Evolutionary conservation across 2,797 vertebrate species (phyloP).

Genomic region (Limosa lapponica): DNA sequence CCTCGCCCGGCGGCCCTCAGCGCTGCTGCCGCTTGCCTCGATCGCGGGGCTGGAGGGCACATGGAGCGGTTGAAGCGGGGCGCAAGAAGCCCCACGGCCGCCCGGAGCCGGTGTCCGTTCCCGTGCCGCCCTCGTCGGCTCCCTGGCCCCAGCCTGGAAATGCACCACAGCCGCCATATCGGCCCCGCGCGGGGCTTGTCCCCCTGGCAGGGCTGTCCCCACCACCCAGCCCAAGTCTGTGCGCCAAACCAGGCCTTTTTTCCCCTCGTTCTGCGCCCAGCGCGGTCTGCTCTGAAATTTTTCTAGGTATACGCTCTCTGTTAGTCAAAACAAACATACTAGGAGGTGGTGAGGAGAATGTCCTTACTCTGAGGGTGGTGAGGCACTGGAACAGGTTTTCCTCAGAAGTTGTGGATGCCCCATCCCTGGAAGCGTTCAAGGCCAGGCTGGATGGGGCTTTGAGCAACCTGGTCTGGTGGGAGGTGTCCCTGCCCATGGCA

Average conservation of each 20-base stretch:
- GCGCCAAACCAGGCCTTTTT: rapidly evolving
- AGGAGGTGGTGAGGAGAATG: neutral
- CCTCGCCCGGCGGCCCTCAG: rapidly evolving
- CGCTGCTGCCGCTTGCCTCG: rapidly evolving
- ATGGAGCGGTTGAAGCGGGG: neutral
- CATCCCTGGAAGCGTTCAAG: neutral
- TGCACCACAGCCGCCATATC: neutral
- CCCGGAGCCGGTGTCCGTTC: rapidly evolving
- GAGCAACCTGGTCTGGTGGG: neutral
- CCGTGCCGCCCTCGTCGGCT: rapidly evolving
- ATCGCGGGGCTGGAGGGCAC: too few species aligned
- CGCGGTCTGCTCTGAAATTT: neutral
- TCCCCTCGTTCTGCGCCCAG: rapidly evolving
- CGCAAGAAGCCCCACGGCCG: rapidly evolving
- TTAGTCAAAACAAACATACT: neutral
- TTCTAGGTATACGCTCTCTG: neutral
- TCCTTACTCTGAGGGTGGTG: neutral
- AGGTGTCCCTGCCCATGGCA: neutral
- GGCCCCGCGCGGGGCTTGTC: rapidly evolving
- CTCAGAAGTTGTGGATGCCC: neutral
- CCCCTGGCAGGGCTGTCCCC: rapidly evolving
- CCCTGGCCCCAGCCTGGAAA: rapidly evolving
- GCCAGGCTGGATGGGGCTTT: neutral
- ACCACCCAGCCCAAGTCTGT: rapidly evolving
- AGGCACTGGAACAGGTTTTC: neutral